These are phyloP conservation scores for Aphrocallistes beatrix DNA, from an alignment of 37 sponge, comb jelly and placozoan genomes.

Conservation along the genomic window DNA sequence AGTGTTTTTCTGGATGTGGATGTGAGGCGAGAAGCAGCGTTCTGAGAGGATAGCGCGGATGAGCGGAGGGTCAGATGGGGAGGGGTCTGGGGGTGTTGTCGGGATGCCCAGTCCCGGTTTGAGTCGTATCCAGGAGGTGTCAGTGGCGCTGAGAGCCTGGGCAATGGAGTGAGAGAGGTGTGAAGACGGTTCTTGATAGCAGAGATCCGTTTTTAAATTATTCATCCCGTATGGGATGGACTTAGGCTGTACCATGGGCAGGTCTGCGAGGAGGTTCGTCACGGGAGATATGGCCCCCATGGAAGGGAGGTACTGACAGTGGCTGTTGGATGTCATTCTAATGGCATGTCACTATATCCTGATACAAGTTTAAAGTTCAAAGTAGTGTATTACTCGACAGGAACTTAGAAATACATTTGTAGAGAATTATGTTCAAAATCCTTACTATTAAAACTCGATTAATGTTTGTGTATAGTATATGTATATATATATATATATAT, in stretches of 20 bases:
- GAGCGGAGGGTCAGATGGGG: neutral
- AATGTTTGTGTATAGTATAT: too few species aligned
- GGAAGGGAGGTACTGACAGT: neutral
- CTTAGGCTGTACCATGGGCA: conserved; percentile 8
- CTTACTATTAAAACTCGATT: too few species aligned
- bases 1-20: neutral
- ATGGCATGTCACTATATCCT: too few species aligned
- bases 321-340: neutral
- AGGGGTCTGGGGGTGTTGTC: neutral
- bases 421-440: too few species aligned
- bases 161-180: neutral
- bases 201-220: neutral
- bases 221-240: neutral
- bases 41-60: neutral
- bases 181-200: neutral
- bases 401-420: too few species aligned
- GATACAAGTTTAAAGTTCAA: too few species aligned
- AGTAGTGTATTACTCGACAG: too few species aligned
- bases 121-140: neutral
- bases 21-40: neutral
- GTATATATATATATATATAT: too few species aligned
- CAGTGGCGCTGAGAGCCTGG: neutral
- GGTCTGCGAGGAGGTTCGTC: neutral
- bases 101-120: neutral
- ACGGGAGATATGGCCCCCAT: conserved; percentile 5